Evolutionary conservation across 2,113 vertebrate genomes (phyloP), one percentile per base, ranked within the genome.

Genomic region (Nesoenas mayeri): DNA sequence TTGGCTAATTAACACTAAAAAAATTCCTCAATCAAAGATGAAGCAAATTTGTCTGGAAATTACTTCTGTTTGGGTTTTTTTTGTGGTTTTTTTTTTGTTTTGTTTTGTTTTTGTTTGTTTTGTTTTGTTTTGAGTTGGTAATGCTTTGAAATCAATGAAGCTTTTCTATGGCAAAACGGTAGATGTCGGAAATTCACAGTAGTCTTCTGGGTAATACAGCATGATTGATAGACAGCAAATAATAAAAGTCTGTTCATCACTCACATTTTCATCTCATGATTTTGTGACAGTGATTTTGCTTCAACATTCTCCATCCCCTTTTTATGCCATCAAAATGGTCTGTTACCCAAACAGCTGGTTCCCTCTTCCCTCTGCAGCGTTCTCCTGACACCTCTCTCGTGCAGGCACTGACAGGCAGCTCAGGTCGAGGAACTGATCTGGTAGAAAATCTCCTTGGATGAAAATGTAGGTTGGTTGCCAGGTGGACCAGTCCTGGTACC

Each of bases 311-410:
- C 12, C 18, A 9, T 25, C 31, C 13, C 31, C 67, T 75, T 44
- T 6, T 11, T 2, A 8, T 36, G 38, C 18, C 66, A 28, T 44
- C 47, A 3, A 69, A 57, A 40, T 21, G 31, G 28, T 56, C 64
- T 70, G 50, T 69, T 69, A 42, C 34, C 16, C 50, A 48, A 40
- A 51, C n/a, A 72, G 50, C 44, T 66, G 38, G 28, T 17, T 77
- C 28, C 14, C 11, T 54, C 56, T 83, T 69, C 48, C 44, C 22
- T 47, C 58, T 26, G 58, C 32, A 11, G 26, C 36, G 64, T 81
- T 44, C 38, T 54, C 20, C 38, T 3, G 0, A 34, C 12, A 22
- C 28, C 9, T n/a, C n/a, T 54, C 1, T 0, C 3, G 0, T 13
- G 22, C 31, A 0, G 2, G 14, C 17, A 5, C 29, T 16, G 14